phyloP scores from a whole-genome alignment of 2,888 invertebrate species.

The Platycheirus rosarum region DNA sequence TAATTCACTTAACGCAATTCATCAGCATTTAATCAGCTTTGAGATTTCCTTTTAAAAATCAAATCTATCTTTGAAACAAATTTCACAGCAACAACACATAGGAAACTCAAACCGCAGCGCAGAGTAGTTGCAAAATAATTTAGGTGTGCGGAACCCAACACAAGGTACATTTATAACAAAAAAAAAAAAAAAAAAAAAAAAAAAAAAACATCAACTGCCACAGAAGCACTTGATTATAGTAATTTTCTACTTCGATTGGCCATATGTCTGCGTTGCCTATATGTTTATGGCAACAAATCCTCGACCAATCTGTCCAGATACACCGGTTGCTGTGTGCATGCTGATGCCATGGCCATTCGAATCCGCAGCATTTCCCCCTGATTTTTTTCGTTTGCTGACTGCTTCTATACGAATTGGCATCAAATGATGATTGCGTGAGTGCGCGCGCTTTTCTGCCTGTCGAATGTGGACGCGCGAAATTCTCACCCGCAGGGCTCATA shows the following conservation, averaged over 20 bases:
- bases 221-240: slow-evolving; percentile 74
- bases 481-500: slow-evolving; percentile 70
- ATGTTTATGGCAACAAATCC: slow-evolving; percentile 71
- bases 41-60: slow-evolving; percentile 12
- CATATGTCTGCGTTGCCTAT: slow-evolving; percentile 68
- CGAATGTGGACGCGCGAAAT: slow-evolving; percentile 70
- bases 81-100: background rate
- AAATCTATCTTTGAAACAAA: slow-evolving; percentile 5
- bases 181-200: too few species aligned
- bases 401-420: slow-evolving; percentile 44
- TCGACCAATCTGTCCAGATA: slow-evolving; percentile 62
- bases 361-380: slow-evolving; percentile 13
- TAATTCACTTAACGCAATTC: background rate
- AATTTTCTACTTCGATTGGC: slow-evolving; percentile 73
- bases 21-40: slow-evolving; percentile 17
- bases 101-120: background rate
- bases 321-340: slow-evolving; percentile 33
- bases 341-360: slow-evolving; percentile 26
- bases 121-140: background rate
- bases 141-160: slow-evolving; percentile 7
- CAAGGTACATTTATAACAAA: background rate
- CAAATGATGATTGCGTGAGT: slow-evolving; percentile 74
- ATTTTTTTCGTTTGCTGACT: background rate
- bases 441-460: slow-evolving; percentile 70
- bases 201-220: slow-evolving; percentile 58